A percentile compares a stretch with the other conserved stretches of the same genome.
Evolutionary conservation across 1,140 invertebrate species (phyloP).

Genomic region (Scylla paramamosain): DNA sequence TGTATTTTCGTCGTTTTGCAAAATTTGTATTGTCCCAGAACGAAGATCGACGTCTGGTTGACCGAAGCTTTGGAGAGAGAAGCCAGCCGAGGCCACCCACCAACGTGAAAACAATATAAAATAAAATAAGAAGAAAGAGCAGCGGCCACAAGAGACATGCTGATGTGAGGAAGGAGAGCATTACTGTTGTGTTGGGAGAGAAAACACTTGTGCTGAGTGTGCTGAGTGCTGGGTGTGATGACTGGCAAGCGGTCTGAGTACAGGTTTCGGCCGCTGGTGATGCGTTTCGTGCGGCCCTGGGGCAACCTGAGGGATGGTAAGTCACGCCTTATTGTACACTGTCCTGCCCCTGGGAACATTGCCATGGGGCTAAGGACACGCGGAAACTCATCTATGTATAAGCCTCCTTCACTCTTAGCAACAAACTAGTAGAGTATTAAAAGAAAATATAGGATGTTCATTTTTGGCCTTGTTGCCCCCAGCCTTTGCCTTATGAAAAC

Average conservation of each 20-base stretch:
- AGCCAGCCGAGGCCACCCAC: background rate
- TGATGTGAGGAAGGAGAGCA: background rate
- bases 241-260: conserved; percentile 34
- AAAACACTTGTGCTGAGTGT: background rate
- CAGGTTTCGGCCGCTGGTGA: conserved; percentile 54
- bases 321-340: background rate
- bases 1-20: too few relatives aligned
- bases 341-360: background rate
- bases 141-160: too few relatives aligned
- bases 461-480: background rate
- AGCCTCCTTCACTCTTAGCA: background rate
- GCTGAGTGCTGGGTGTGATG: background rate
- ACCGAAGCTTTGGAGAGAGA: background rate
- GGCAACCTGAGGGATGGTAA: conserved; percentile 68
- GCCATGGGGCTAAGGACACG: background rate
- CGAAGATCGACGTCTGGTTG: too few relatives aligned
- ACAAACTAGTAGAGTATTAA: background rate
- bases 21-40: too few relatives aligned
- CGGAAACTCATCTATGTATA: background rate
- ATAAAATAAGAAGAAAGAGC: background rate
- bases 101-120: background rate
- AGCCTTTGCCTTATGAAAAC: too few relatives aligned
- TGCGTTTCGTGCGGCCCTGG: conserved; percentile 53
- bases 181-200: background rate
- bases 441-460: background rate